These are phyloP conservation scores for Carassius gibelio DNA, from an alignment of 2,113 vertebrate species.

Conservation along the genomic window DNA sequence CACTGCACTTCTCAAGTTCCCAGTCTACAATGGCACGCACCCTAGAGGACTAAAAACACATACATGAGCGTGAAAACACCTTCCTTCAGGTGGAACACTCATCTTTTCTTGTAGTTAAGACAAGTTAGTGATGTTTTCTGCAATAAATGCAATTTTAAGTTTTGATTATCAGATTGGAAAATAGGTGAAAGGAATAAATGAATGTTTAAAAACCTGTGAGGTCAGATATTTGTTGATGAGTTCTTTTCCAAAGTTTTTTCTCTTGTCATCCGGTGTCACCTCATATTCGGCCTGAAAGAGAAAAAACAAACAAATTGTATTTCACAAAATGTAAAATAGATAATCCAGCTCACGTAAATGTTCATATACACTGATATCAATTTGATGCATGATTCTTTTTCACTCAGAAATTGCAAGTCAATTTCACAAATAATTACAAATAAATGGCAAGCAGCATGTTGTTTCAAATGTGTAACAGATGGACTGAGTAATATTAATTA, in stretches of 20 bases:
- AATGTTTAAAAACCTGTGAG: conserved; percentile 76
- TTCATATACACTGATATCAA: background rate
- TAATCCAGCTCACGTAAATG: background rate
- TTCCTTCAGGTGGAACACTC: too few relatives aligned
- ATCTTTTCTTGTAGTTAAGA: background rate
- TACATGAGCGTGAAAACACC: background rate
- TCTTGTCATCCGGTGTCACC: conserved; percentile 83
- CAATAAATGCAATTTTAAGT: background rate
- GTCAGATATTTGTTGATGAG: conserved; percentile 87
- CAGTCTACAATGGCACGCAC: conserved; percentile 73
- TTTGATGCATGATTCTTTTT: too few relatives aligned
- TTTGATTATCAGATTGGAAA: background rate
- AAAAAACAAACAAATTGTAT: background rate
- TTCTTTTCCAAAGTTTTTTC: conserved; percentile 81
- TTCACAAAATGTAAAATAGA: conserved; percentile 31
- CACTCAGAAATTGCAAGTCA: too few relatives aligned
- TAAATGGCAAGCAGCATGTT: too few relatives aligned
- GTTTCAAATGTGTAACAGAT: too few relatives aligned
- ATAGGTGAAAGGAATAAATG: background rate
- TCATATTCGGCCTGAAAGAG: conserved; percentile 84
- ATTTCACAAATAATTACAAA: too few relatives aligned
- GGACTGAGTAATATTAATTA: too few relatives aligned
- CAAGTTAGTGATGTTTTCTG: too few relatives aligned
- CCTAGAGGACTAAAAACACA: conserved; percentile 76
- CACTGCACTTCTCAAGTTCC: conserved; percentile 76